Conservation (phyloP, 2,888 invertebrate species). For the Thysanoteuthis rhombus region DNA sequence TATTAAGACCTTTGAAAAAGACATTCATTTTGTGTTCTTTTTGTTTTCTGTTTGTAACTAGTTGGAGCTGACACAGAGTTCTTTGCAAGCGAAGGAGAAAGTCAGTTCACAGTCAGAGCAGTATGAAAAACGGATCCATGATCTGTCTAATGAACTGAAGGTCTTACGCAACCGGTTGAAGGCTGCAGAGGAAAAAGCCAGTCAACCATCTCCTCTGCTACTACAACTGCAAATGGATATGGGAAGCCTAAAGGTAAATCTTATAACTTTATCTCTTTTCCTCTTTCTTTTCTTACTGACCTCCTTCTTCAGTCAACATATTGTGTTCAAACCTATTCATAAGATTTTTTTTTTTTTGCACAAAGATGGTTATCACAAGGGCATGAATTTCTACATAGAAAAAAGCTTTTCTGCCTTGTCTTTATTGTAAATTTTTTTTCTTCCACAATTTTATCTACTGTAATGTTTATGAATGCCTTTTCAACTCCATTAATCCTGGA, state of each 20-base stretch:
- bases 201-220: slow-evolving; percentile 75
- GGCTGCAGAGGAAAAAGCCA: slow-evolving; percentile 75
- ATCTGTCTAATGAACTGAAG: slow-evolving; percentile 75
- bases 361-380: too few relatives aligned
- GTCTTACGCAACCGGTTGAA: slow-evolving; percentile 75
- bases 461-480: too few relatives aligned
- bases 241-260: slow-evolving; percentile 75
- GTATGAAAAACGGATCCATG: slow-evolving; percentile 64
- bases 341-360: too few relatives aligned
- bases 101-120: slow-evolving; percentile 46
- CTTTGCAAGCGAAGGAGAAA: slow-evolving; percentile 50
- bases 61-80: slow-evolving; percentile 52
- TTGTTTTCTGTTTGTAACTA: slow-evolving; percentile 35
- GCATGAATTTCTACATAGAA: too few relatives aligned
- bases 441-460: too few relatives aligned
- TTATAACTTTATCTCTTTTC: not conserved
- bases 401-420: too few relatives aligned
- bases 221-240: slow-evolving; percentile 79
- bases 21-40: not conserved
- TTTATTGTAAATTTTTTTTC: too few relatives aligned
- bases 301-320: too few relatives aligned
- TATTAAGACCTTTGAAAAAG: not conserved
- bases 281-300: not conserved
- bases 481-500: too few relatives aligned
- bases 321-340: too few relatives aligned